Percentiles rank a stretch among this genome's conserved stretches.
phyloP scores from a whole-genome alignment of 2,888 invertebrate species.

The Limnephilus auricula region DNA sequence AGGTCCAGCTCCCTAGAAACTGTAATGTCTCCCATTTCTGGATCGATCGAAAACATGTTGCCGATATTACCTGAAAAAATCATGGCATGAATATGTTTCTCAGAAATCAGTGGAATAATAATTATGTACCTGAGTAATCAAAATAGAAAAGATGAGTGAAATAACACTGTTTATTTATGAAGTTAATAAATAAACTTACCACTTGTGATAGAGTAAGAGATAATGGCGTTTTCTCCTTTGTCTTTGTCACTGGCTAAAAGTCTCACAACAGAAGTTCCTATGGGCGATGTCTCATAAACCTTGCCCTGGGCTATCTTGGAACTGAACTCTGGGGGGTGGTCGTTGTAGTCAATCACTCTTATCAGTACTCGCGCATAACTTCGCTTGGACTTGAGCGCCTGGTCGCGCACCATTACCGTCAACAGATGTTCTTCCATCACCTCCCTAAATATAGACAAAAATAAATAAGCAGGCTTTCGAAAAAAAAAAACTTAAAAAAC shows the following conservation, averaged over 20 bases:
- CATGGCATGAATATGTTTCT: background rate
- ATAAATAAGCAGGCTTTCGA: background rate
- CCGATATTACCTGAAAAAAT: conserved; percentile 85
- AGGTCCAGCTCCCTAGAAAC: conserved; percentile 85
- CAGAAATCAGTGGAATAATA: background rate
- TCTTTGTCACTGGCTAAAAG: conserved; percentile 91
- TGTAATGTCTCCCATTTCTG: conserved; percentile 86
- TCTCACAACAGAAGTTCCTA: conserved; percentile 86
- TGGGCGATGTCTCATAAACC: conserved; percentile 83
- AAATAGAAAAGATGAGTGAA: background rate
- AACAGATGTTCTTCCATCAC: conserved; percentile 88
- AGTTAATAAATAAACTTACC: conserved; percentile 73
- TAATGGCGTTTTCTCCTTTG: conserved; percentile 84
- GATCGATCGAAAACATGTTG: conserved; percentile 90
- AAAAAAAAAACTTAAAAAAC: background rate
- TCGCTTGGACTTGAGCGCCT: conserved; percentile 90
- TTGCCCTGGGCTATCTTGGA: conserved; percentile 88
- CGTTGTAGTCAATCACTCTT: conserved; percentile 91
- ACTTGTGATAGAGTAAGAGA: conserved; percentile 90
- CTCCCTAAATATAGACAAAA: conserved; percentile 77
- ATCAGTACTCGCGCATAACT: conserved; percentile 88
- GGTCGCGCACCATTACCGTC: conserved; percentile 93
- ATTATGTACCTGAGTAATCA: background rate
- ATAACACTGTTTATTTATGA: background rate
- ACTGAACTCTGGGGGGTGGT: conserved; percentile 93